Evolutionary conservation across 2,888 invertebrate genomes (phyloP).

Genomic region (Papilio protenor): DNA sequence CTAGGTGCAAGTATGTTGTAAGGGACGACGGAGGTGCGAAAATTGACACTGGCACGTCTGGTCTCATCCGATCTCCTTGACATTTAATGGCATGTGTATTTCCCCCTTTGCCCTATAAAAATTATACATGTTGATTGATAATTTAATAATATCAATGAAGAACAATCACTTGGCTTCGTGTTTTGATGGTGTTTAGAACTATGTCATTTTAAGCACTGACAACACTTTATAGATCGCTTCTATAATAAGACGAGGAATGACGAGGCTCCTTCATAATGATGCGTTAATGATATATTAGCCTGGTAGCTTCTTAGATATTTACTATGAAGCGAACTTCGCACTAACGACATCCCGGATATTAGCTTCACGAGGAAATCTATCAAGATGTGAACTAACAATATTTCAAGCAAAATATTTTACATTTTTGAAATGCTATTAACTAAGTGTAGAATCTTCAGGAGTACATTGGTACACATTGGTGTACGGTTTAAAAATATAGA

Average conservation of each 20-base stretch:
- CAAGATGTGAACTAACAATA: not conserved
- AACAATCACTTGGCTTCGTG: no score
- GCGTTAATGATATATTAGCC: not conserved
- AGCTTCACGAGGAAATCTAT: not conserved
- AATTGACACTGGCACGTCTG: no score
- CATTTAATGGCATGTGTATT: no score
- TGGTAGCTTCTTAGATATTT: not conserved
- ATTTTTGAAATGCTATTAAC: not conserved
- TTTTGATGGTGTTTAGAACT: no score
- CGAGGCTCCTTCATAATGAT: not conserved
- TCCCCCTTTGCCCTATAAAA: no score
- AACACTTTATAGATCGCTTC: not conserved
- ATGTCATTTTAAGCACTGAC: not conserved
- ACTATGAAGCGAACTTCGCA: not conserved
- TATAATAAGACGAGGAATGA: not conserved
- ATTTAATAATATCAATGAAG: no score
- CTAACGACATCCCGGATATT: constrained; percentile 1
- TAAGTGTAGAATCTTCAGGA: not conserved
- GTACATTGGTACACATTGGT: no score
- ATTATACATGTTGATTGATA: no score
- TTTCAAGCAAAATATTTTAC: not conserved
- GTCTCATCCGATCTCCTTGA: no score
- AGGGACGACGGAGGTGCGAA: no score
- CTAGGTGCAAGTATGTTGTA: no score
- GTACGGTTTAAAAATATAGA: no score